Evolutionary conservation across 2,113 vertebrate species (phyloP), one percentile per base, ranked within the genome.

Genomic region (Clinocottus analis): DNA sequence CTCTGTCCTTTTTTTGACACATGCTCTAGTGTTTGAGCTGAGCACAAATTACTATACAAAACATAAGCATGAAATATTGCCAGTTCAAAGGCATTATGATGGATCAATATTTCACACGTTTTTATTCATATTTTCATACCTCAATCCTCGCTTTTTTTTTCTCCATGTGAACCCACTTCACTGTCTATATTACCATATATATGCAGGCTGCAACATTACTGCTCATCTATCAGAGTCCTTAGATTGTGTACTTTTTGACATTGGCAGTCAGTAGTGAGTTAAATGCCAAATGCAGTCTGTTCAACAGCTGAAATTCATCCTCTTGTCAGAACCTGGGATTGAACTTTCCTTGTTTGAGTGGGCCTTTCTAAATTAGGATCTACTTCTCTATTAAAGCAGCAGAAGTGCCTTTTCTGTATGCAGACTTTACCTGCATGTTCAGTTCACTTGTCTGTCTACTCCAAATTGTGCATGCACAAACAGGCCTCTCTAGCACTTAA

Each of bases 71-170:
- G 61, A 87, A 87, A 90, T 83, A 72, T 87, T 76, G 80, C 77
- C 2, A 27, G 78, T 90, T 90, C 84, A 89, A 77, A 88, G 59
- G 72, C 67, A 85, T 87, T 86, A 85, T 70, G 76, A 75, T 59
- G 35, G 87, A 93, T 94, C 93, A 89, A 92, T 95, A 91, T 91
- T 91, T 92, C 84, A 87, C 72, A 79, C 80, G 91, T 94, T 93
- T 90, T 89, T 92, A 93, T 93, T 93, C 87, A 92, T 91, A 87
- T 82, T 73, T 88, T 90, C 78, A 37, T 80, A 85, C 45, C 79
- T 87, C 68, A 73, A 60, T 74, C 79, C 73, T 68, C 19, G 31
- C 41, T 79, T 86, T 70, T 79, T 83, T 81, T 62, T 79, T 84
- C 78, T 51, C 11, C 60, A 73, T 29, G 27, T 65, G 25, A 84